Conservation (phyloP, 1,140 invertebrate species). For the Fopius arisanus region DNA sequence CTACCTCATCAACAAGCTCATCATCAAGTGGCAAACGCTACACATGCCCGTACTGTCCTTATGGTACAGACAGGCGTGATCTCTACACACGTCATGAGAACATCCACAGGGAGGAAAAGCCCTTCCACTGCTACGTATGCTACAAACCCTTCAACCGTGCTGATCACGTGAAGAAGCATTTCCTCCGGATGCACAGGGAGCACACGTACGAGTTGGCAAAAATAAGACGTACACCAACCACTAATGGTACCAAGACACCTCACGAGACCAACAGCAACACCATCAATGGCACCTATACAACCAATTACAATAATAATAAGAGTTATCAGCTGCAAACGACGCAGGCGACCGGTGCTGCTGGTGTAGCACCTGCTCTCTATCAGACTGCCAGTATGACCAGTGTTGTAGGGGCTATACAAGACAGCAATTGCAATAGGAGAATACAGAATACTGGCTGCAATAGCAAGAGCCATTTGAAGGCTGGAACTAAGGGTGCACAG, state of each 20-base stretch:
- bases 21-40: constrained; percentile 74
- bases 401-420: constrained; percentile 46
- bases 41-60: constrained; percentile 84
- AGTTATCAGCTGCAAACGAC: constrained; percentile 52
- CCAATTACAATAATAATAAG: constrained; percentile 51
- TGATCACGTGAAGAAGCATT: constrained; percentile 96
- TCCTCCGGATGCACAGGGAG: constrained; percentile 88
- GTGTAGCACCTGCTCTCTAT: constrained; percentile 32
- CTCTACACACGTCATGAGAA: constrained; percentile 95
- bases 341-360: background rate
- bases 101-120: constrained; percentile 93
- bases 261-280: constrained; percentile 9
- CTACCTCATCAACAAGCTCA: constrained; percentile 39
- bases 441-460: constrained; percentile 56
- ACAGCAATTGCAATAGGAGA: constrained; percentile 46
- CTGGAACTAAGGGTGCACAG: constrained; percentile 52
- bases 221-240: constrained; percentile 68
- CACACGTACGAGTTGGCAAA: constrained; percentile 85
- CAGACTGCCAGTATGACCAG: constrained; percentile 44
- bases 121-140: constrained; percentile 91
- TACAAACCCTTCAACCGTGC: constrained; percentile 91
- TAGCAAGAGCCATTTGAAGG: constrained; percentile 59
- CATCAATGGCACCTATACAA: constrained; percentile 41
- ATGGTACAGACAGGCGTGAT: constrained; percentile 90
- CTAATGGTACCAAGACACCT: constrained; percentile 20